Evolutionary conservation across 2,797 vertebrate genomes (phyloP), one percentile per base, ranked within the genome.

Genomic region (Schizopygopsis malacanthus): DNA sequence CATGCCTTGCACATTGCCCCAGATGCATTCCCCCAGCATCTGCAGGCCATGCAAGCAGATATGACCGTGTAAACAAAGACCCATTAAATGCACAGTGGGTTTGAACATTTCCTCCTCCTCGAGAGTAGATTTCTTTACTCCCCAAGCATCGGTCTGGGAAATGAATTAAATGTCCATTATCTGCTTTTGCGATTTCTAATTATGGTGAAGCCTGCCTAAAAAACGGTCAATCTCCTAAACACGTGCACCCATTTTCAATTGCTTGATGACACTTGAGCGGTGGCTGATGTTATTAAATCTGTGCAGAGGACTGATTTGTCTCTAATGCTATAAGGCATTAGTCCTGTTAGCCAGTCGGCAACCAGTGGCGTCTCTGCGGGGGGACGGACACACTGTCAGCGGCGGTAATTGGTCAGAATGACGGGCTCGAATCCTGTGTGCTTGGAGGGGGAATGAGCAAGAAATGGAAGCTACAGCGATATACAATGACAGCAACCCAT

Each of bases 281-380:
- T 85, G 25, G 76, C 67, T 85, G 85, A 83, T 87, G 85, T 90
- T 88, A 90, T 91, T 92, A 90, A 91, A 88, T 87, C 85, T 63
- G 65, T 73, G 81, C 70, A 0, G 50, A 86, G 81, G 75, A 88
- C 85, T 80, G 73, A 89, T 87, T 87, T 85, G 81, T 85, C 80
- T 85, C 87, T 87, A 89, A 90, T 84, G 86, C 83, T 86, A 90
- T 87, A 88, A 85, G 33, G 37, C 65, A 83, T 73, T 70, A 83
- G 67, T 69, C 82, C 85, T 43, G 84, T 87, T 87, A 86, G 78
- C 37, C 77, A 82, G 83, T 80, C 85, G 65, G 82, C 82, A 82
- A 86, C 85, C 88, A 82, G 83, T 59, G 22, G 81, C 45, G 54
- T 43, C 86, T 88, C 88, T 15, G 20, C 25, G 2, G 81, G 84